These are phyloP conservation scores for Felis catus DNA, from an alignment of 2,113 vertebrate genomes.

Conservation along the genomic window DNA sequence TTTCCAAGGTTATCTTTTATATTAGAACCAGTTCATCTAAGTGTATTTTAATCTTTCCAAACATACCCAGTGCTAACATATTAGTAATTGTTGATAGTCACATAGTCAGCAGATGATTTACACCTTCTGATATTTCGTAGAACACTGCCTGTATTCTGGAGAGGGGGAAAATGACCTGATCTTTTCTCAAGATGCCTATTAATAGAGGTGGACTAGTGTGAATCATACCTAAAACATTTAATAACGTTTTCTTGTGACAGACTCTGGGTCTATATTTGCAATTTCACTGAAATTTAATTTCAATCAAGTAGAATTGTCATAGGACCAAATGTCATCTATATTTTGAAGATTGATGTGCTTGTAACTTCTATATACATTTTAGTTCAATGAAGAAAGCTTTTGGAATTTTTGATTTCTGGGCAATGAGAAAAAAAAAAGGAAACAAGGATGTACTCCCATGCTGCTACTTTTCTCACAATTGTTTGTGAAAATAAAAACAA, in stretches of 20 bases:
- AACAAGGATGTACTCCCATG: background rate
- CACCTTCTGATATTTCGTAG: background rate
- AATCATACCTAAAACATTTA: background rate
- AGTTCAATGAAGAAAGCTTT: background rate
- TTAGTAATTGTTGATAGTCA: background rate
- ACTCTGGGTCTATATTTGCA: background rate
- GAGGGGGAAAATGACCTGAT: background rate
- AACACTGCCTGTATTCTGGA: background rate
- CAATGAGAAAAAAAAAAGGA: background rate
- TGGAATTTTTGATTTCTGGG: background rate
- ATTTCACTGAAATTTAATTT: slow-evolving; percentile 27
- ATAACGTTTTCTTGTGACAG: background rate
- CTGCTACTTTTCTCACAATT: background rate
- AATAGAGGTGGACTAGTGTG: background rate
- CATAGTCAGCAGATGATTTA: background rate
- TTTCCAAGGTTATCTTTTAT: background rate
- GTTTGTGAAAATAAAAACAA: background rate
- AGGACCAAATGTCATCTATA: background rate
- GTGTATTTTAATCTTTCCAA: background rate
- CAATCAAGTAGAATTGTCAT: background rate
- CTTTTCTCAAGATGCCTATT: background rate
- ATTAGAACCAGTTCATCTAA: background rate
- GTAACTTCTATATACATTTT: background rate
- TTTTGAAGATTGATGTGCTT: background rate
- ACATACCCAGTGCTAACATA: background rate